Percentiles rank a stretch among this genome's conserved stretches.
Conservation (phyloP, 92 coral and sea anemone species). For the Paragorgia papillata region DNA sequence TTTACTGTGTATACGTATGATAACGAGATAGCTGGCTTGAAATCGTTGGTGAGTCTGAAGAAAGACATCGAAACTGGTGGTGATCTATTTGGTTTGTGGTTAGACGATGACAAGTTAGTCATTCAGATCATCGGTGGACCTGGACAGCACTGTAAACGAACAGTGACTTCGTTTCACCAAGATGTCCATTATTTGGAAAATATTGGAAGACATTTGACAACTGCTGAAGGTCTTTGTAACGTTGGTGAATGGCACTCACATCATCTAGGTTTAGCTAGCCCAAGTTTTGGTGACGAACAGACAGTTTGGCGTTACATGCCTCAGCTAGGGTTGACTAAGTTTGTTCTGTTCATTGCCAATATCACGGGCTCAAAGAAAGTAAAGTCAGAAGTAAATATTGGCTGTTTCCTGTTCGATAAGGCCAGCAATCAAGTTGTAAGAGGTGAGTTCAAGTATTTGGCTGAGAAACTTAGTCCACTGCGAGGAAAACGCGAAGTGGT, state of each 20-base stretch:
- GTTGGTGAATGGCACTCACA: conserved; percentile 96
- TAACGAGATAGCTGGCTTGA: conserved; percentile 54
- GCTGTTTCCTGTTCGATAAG: conserved; percentile 64
- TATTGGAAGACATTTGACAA: conserved; percentile 64
- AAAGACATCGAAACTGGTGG: conserved; percentile 82
- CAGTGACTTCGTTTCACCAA: conserved; percentile 66
- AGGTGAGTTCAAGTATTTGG: neutral
- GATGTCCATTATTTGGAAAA: conserved; percentile 65
- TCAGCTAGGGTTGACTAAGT: conserved; percentile 57
- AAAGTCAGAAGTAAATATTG: conserved; percentile 31
- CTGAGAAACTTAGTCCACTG: neutral
- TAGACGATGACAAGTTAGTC: conserved; percentile 58
- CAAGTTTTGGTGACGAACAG: conserved; percentile 69
- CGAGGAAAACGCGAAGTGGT: neutral
- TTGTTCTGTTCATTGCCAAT: conserved; percentile 74
- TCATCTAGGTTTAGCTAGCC: conserved; percentile 64
- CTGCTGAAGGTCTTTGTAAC: conserved; percentile 68
- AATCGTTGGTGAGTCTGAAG: conserved; percentile 58
- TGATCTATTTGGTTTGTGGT: conserved; percentile 85
- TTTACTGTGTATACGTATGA: conserved; percentile 50
- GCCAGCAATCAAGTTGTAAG: neutral
- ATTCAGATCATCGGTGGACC: conserved; percentile 81
- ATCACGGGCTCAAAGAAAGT: conserved; percentile 29
- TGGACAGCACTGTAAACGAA: conserved; percentile 63
- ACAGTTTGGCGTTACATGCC: conserved; percentile 68